Base-by-base conservation (phyloP, 2,888 invertebrate genomes). In the Trichopoda pennipes region DNA sequence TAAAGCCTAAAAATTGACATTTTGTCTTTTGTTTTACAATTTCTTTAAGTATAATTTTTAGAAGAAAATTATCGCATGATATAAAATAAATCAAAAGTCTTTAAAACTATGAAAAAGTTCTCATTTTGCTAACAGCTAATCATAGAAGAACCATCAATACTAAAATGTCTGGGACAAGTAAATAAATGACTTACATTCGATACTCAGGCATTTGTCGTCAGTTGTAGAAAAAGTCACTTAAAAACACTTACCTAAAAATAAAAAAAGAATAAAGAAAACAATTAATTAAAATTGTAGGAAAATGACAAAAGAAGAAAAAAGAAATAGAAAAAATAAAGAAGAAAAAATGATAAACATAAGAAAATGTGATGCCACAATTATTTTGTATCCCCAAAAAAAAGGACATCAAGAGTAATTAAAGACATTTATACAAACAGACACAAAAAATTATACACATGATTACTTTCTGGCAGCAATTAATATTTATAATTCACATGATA, bases 221-320 rank as follows among this genome's bases (percentile, higher is more conserved):
- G 28, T 14, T 4, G 3, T 28, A 10, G 17, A 42, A 17, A 44
- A 21, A n/a, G 3, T 17, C 16, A 63, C 3, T 8, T 17, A 47
- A 21, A 47, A 63, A 58, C 61, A 81, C 81, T 81, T 81, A 81
- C 81, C 81, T 81, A 61, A 58, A 77, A 75, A 81, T 3, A 55
- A 44, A 68, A 47, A 68, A 17, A 58, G 28, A 51, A 19, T 12
- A 69, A 49, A 76, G 61, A 32, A 58, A 17, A 38, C 38, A 7
- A 38, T 38, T 38, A 68, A 76, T 70, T 70, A 56, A 16, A 3
- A 55, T 51, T 58, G 58, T 32, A 19, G 9, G 23, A 55, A 28
- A 8, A 14, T 32, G 42, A 58, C 6, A 56, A 23, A 63, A 61
- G 21, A 14, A 16, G n/a, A 55, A 55, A 7, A 49, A 28, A 28